These are phyloP conservation scores for Euura saliciscinereae DNA, from an alignment of 1,140 invertebrate genomes.

Conservation along the genomic window DNA sequence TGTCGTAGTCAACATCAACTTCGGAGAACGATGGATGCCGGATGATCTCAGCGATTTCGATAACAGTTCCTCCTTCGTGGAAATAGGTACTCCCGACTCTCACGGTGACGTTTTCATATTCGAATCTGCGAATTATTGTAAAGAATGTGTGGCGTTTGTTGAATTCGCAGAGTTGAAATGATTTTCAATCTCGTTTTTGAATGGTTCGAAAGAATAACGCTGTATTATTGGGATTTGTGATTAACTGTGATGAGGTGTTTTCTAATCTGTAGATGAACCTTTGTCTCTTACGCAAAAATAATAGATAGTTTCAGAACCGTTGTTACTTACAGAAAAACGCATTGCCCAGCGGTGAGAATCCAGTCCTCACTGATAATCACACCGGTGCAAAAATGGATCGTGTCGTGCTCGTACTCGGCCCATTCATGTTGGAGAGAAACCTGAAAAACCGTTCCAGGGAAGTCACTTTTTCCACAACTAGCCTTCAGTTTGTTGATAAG, in stretches of 20 bases:
- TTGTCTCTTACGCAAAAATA: too few species aligned
- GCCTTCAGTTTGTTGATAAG: not conserved
- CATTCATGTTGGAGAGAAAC: constrained; percentile 44
- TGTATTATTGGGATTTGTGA: too few species aligned
- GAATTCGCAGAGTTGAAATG: too few species aligned
- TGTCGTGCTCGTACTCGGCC: constrained; percentile 43
- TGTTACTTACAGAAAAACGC: constrained; percentile 27
- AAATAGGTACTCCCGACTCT: constrained; percentile 31
- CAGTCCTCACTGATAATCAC: constrained; percentile 53
- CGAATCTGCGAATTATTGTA: constrained; percentile 8
- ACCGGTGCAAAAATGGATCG: constrained; percentile 60
- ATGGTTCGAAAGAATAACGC: too few species aligned
- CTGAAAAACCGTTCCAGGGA: constrained; percentile 12
- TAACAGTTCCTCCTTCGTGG: constrained; percentile 28
- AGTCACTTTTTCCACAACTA: too few species aligned
- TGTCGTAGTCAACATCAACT: constrained; percentile 37
- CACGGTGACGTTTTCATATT: constrained; percentile 29
- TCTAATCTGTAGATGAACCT: too few species aligned
- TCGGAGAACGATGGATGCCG: constrained; percentile 36
- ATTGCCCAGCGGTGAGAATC: constrained; percentile 58
- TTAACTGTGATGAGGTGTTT: too few species aligned
- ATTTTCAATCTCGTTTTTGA: too few species aligned
- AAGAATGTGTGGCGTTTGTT: too few species aligned
- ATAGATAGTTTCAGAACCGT: too few species aligned
- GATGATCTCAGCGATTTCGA: constrained; percentile 25